Percentiles rank a stretch among this genome's conserved stretches.
Evolutionary conservation across 2,888 invertebrate species (phyloP).

Genomic region (Apocheima hispidaria): DNA sequence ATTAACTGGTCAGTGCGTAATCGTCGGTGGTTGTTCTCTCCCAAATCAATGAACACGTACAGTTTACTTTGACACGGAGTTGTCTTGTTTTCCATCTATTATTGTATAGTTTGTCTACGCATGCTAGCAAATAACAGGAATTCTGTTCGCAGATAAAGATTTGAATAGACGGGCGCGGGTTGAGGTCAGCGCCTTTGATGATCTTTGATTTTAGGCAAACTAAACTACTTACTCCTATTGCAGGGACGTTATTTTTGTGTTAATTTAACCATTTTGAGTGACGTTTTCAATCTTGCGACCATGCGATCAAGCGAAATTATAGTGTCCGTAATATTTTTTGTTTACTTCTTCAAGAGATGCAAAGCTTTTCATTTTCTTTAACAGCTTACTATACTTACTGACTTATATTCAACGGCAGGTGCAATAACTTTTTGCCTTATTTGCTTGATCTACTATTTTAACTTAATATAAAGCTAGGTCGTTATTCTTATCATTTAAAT

Average conservation of each 20-base stretch:
- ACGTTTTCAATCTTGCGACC: background rate
- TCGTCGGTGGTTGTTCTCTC: no score
- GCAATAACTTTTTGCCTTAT: background rate
- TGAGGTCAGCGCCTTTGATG: constrained; percentile 19
- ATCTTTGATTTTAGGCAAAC: constrained; percentile 8
- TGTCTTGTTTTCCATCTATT: background rate
- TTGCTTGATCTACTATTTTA: background rate
- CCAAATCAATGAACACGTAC: no score
- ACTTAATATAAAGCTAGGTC: no score
- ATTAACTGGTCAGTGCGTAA: no score
- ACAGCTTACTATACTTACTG: no score
- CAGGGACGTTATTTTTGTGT: background rate
- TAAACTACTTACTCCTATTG: constrained; percentile 2
- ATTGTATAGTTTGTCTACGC: background rate
- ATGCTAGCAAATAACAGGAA: constrained; percentile 9
- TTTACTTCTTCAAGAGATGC: no score
- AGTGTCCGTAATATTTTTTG: background rate
- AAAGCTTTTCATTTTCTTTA: no score
- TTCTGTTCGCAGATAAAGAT: constrained; percentile 15
- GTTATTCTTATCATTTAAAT: no score
- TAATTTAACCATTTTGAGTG: background rate
- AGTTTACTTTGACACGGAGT: no score
- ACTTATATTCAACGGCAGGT: no score
- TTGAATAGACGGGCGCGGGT: constrained; percentile 6
- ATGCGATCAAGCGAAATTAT: background rate